phyloP scores from a whole-genome alignment of 2,797 vertebrate genomes.

The Sebastolobus altivelis region DNA sequence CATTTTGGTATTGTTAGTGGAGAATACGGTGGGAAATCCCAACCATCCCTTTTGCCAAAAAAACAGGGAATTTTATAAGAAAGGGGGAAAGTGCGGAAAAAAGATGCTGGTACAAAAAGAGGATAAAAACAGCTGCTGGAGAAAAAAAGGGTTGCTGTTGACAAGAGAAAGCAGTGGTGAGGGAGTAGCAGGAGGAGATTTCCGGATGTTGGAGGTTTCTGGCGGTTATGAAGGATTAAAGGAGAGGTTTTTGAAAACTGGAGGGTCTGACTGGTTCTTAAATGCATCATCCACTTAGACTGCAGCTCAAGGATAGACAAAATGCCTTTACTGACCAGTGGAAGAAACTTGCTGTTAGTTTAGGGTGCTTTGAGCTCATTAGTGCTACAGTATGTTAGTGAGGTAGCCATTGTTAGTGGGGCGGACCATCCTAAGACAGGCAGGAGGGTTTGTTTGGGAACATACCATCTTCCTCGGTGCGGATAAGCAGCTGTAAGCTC shows the following conservation, averaged over 20 bases:
- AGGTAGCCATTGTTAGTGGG: constrained; percentile 63
- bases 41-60: constrained; percentile 22
- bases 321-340: constrained; percentile 30
- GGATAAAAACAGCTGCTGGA: constrained; percentile 45
- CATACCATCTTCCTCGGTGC: constrained; percentile 99
- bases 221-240: constrained; percentile 41
- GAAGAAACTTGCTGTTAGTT: constrained; percentile 57
- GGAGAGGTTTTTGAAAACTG: constrained; percentile 45
- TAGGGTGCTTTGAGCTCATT: constrained; percentile 47
- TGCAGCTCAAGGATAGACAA: constrained; percentile 30
- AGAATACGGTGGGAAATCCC: constrained; percentile 38
- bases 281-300: constrained; percentile 48
- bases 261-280: constrained; percentile 40
- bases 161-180: constrained; percentile 44
- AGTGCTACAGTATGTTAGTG: constrained; percentile 50
- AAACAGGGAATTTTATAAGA: constrained; percentile 28
- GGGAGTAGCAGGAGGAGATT: constrained; percentile 45
- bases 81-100: constrained; percentile 34
- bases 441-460: constrained; percentile 82
- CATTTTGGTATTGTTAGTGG: constrained; percentile 38
- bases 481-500: constrained; percentile 94
- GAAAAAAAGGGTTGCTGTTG: constrained; percentile 49
- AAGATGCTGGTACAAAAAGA: constrained; percentile 14
- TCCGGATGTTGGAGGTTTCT: constrained; percentile 44
- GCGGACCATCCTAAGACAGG: constrained; percentile 60